Conservation (phyloP, 2,113 vertebrate genomes). For the Myotis davidii region DNA sequence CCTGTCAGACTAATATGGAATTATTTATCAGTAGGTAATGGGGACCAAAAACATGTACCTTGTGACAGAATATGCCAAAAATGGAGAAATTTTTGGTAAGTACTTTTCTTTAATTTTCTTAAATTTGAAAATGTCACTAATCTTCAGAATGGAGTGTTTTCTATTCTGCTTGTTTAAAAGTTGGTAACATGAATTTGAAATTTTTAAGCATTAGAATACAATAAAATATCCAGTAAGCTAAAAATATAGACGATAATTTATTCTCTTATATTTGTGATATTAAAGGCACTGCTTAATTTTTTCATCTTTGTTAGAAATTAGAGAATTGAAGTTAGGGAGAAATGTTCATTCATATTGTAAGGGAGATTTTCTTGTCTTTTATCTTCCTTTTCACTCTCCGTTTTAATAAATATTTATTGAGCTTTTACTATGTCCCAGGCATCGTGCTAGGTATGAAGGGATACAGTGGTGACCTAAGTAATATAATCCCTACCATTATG, state of each 20-base stretch:
- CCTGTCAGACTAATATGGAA: slow-evolving; percentile 42
- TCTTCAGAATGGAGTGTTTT: slow-evolving; percentile 27
- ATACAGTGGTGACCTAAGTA: neutral
- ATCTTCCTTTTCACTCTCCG: neutral
- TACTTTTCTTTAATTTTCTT: slow-evolving; percentile 45
- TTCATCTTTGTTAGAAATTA: neutral
- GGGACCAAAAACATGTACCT: slow-evolving; percentile 99
- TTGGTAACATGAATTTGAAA: slow-evolving; percentile 12
- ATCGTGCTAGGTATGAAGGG: neutral
- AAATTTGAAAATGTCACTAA: slow-evolving; percentile 2
- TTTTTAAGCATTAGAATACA: slow-evolving; percentile 22
- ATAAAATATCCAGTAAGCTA: slow-evolving; percentile 8
- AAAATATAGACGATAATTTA: slow-evolving; percentile 33
- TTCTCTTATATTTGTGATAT: neutral
- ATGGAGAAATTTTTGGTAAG: slow-evolving; percentile 99
- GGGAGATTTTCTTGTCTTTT: slow-evolving; percentile 31
- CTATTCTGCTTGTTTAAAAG: slow-evolving; percentile 34
- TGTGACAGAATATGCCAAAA: slow-evolving; percentile 99
- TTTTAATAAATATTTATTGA: slow-evolving; percentile 1
- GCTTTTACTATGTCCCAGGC: neutral
- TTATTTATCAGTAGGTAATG: slow-evolving; percentile 92
- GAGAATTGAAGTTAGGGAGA: neutral
- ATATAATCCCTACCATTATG: neutral
- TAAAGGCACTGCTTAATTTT: slow-evolving; percentile 42
- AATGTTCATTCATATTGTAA: neutral